phyloP scores from a whole-genome alignment of 1,140 invertebrate species.

The Aphelenchoides besseyi region DNA sequence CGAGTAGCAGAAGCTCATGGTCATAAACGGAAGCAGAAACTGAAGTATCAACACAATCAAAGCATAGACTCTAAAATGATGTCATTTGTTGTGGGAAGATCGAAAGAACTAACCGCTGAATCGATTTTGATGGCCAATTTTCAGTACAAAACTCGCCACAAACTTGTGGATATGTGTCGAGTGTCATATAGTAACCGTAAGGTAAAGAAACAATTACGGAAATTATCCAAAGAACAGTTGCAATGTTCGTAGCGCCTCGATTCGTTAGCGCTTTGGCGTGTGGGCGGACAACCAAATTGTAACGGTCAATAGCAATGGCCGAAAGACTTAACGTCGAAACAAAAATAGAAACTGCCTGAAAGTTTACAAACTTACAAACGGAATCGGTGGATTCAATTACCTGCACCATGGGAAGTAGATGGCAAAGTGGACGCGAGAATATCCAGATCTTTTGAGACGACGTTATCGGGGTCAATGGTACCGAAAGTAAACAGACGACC shows the following conservation, averaged over 20 bases:
- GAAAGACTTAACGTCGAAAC: conserved; percentile 57
- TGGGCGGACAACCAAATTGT: conserved; percentile 56
- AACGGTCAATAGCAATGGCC: conserved; percentile 61
- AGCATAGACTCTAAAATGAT: too few species aligned
- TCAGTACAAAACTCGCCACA: conserved; percentile 57
- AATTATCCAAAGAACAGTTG: conserved; percentile 56
- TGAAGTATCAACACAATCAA: conserved; percentile 50
- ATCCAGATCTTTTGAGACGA: conserved; percentile 62
- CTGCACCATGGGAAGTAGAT: conserved; percentile 63
- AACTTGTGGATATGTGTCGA: conserved; percentile 51
- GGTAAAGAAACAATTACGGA: conserved; percentile 62
- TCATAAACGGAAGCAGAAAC: conserved; percentile 61
- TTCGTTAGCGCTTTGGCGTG: conserved; percentile 47
- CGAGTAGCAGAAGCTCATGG: conserved; percentile 62
- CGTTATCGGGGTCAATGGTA: conserved; percentile 80
- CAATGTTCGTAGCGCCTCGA: conserved; percentile 38
- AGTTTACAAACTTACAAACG: neutral
- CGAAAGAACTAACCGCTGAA: too few species aligned
- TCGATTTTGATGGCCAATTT: conserved; percentile 48
- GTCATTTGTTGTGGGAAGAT: too few species aligned
- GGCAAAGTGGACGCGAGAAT: conserved; percentile 62
- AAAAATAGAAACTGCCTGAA: conserved; percentile 54
- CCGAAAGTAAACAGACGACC: conserved; percentile 82
- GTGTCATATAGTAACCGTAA: conserved; percentile 59
- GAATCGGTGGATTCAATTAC: conserved; percentile 23